Base-by-base conservation (phyloP, 2,888 invertebrate species). In the Ophion ventricosus region DNA sequence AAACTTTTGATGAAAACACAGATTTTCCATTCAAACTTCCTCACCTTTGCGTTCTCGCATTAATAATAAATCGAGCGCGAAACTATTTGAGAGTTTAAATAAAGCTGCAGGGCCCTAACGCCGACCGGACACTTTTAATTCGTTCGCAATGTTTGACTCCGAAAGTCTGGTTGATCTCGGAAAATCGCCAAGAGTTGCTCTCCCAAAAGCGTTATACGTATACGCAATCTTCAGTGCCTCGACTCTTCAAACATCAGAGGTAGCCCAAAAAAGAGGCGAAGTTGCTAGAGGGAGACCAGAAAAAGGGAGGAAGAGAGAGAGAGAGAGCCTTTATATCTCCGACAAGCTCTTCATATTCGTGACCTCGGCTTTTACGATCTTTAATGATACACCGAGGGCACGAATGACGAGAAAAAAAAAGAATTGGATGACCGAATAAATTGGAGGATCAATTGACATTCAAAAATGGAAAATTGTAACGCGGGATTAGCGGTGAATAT, bases 51-150 rank as follows among this genome's bases (percentile, higher is more conserved):
- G 80, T 26, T 66, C 54, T 20, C 64, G 49, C 57, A 29, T 29
- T 66, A 40, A 64, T 35, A 26, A 57, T 4, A 73, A 25, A 72
- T 67, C 35, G 40, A 29, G 70, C 40, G 64, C 20, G 54, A 14
- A 64, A 75, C 49, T 57, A 66, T 79, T 81, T 20, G 59, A 78
- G 79, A 66, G 72, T 79, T 84, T 67, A 66, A 77, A 80, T 69
- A 63, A 80, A 73, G 63, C 76, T 49, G 25, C 20, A 35, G 17
- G 61, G 23, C 23, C 57, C 75, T 67, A 49, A 61, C 43, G 26
- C 49, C 69, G 67, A 61, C 73, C 49, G 14, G 56, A 54, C 49
- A 64, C 54, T 70, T 81, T 84, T 84, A 81, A 84, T 81, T 72
- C 70, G 64, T 84, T 72, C 59, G 74, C 69, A 59, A 81, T 57